Evolutionary conservation across 2,888 invertebrate genomes (phyloP).

Genomic region (Drosophila buzzatii): DNA sequence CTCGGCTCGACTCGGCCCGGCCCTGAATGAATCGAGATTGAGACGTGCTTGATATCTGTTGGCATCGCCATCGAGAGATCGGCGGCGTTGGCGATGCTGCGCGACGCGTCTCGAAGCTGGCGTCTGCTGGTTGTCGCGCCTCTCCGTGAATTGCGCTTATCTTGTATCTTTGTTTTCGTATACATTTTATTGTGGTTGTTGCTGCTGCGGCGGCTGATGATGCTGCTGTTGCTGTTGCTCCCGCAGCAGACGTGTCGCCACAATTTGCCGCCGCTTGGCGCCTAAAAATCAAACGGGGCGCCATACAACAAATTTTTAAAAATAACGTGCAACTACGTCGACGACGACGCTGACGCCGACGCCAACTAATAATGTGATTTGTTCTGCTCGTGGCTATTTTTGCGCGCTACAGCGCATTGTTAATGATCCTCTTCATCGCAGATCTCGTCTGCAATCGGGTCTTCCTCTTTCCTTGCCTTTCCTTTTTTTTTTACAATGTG

Average conservation of each 20-base stretch:
- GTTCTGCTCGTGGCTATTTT: slow-evolving; percentile 64
- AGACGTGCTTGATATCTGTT: slow-evolving; percentile 71
- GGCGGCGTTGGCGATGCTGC: slow-evolving; percentile 51
- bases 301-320: slow-evolving; percentile 54
- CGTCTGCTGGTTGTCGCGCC: slow-evolving; percentile 61
- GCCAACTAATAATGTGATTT: slow-evolving; percentile 73
- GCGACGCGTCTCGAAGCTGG: slow-evolving; percentile 50
- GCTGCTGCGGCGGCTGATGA: slow-evolving; percentile 33
- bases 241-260: slow-evolving; percentile 81
- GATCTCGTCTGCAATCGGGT: slow-evolving; percentile 1
- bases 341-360: slow-evolving; percentile 5
- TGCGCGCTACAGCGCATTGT: slow-evolving; percentile 42
- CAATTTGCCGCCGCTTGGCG: slow-evolving; percentile 82
- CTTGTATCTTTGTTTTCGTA: slow-evolving; percentile 56
- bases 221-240: slow-evolving; percentile 43
- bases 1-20: slow-evolving; percentile 28
- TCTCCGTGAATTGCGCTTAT: slow-evolving; percentile 62
- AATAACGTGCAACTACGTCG: slow-evolving; percentile 63
- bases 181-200: slow-evolving; percentile 24
- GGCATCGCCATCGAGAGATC: slow-evolving; percentile 51
- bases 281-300: slow-evolving; percentile 77
- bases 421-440: slow-evolving; percentile 42
- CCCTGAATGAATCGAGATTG: slow-evolving; percentile 66
- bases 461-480: slow-evolving; percentile 1
- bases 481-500: slow-evolving; percentile 68